phyloP scores from a whole-genome alignment of 2,888 invertebrate species.

The Ophion ventricosus region DNA sequence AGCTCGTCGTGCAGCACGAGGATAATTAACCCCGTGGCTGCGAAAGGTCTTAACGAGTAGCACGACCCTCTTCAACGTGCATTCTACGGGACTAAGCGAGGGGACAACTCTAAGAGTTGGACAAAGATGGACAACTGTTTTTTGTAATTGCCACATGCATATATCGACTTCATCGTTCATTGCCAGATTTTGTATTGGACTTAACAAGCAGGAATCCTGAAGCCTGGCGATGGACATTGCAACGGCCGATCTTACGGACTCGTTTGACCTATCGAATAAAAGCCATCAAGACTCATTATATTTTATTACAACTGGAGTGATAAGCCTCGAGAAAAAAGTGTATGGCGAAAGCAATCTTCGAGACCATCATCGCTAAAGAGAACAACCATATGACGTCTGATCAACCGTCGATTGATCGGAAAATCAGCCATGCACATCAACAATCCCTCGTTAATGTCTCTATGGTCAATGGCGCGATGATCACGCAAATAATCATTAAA shows the following conservation, averaged over 20 bases:
- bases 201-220: background rate
- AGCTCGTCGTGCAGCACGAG: constrained; percentile 59
- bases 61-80: constrained; percentile 68
- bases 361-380: background rate
- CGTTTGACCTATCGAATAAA: background rate
- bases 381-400: background rate
- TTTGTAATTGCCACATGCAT: constrained; percentile 65
- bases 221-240: background rate
- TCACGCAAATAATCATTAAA: background rate
- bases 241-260: background rate
- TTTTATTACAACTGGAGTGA: background rate
- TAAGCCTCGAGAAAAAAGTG: background rate
- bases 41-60: constrained; percentile 72
- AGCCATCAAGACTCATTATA: background rate
- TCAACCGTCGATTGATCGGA: background rate
- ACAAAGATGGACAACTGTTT: constrained; percentile 38
- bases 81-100: constrained; percentile 54
- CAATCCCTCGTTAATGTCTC: background rate
- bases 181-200: constrained; percentile 65
- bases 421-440: background rate
- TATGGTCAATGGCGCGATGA: background rate
- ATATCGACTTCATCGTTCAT: constrained; percentile 69
- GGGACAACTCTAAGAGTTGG: constrained; percentile 11
- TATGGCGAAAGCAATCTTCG: background rate
- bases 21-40: constrained; percentile 63